phyloP scores from a whole-genome alignment of 2,113 vertebrate species.

The Alexandromys fortis region DNA sequence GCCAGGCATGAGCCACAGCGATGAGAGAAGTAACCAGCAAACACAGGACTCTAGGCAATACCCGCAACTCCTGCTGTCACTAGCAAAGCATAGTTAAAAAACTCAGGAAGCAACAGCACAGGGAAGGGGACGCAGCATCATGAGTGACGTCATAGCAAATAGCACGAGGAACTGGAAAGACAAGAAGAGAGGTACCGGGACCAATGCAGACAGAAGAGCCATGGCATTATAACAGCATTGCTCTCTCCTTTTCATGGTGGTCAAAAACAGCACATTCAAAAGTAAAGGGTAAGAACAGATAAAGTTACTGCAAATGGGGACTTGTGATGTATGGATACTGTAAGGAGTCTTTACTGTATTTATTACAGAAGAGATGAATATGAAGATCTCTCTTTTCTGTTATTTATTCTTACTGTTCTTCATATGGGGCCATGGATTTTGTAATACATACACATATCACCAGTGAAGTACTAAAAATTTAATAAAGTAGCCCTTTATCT shows the following conservation, averaged over 20 bases:
- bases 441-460: neutral
- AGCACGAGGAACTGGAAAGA: neutral
- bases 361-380: neutral
- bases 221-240: neutral
- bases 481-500: neutral
- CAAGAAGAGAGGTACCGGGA: neutral
- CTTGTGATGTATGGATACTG: neutral
- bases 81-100: neutral
- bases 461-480: neutral
- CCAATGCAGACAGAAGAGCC: neutral
- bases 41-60: neutral
- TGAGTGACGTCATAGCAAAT: neutral
- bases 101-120: neutral
- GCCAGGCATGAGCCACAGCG: neutral
- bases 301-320: neutral
- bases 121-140: neutral
- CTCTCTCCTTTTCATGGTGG: neutral
- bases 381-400: neutral
- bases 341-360: neutral
- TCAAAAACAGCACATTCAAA: neutral
- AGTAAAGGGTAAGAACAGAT: neutral
- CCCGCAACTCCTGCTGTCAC: neutral
- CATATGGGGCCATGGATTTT: neutral
- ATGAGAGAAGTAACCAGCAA: neutral
- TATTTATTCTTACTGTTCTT: neutral